Evolutionary conservation across 2,797 vertebrate genomes (phyloP).

Genomic region (Argyrosomus regius): DNA sequence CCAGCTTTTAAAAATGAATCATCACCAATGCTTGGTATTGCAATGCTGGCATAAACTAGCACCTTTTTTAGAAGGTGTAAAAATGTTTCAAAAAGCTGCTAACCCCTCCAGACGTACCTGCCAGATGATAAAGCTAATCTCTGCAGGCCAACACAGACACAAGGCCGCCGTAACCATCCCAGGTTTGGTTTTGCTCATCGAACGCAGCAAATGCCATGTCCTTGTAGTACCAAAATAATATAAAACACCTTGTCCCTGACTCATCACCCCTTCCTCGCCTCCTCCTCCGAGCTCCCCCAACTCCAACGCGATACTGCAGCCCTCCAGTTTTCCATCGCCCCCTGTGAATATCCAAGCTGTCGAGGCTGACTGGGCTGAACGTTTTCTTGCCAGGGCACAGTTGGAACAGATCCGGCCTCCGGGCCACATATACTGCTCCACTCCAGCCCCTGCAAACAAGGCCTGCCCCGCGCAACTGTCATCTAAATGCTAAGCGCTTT

Average conservation of each 20-base stretch:
- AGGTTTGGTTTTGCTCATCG: conserved; percentile 50
- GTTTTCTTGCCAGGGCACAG: conserved; percentile 84
- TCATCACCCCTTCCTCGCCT: conserved; percentile 55
- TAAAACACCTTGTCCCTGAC: conserved; percentile 71
- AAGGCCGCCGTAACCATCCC: conserved; percentile 12
- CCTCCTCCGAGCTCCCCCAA: conserved; percentile 57
- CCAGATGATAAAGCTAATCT: conserved; percentile 50
- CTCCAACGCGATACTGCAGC: conserved; percentile 65
- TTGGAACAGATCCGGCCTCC: conserved; percentile 86
- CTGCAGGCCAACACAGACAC: conserved; percentile 30
- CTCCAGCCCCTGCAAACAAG: conserved; percentile 81
- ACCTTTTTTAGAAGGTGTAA: conserved; percentile 36
- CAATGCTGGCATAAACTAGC: conserved; percentile 12
- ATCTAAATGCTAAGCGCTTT: conserved; percentile 81
- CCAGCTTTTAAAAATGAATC: conserved; percentile 46
- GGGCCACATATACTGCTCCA: conserved; percentile 76
- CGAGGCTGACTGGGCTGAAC: conserved; percentile 79
- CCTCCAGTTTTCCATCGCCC: conserved; percentile 83
- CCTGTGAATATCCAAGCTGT: conserved; percentile 88
- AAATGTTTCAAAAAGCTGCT: conserved; percentile 35
- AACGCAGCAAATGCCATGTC: conserved; percentile 68
- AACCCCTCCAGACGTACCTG: conserved; percentile 37
- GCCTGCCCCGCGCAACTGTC: conserved; percentile 77
- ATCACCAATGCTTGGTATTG: conserved; percentile 37
- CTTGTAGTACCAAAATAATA: conserved; percentile 72